Evolutionary conservation across 2,888 invertebrate genomes (phyloP), one percentile per base, ranked within the genome.

Genomic region (Cephus nigrinus): DNA sequence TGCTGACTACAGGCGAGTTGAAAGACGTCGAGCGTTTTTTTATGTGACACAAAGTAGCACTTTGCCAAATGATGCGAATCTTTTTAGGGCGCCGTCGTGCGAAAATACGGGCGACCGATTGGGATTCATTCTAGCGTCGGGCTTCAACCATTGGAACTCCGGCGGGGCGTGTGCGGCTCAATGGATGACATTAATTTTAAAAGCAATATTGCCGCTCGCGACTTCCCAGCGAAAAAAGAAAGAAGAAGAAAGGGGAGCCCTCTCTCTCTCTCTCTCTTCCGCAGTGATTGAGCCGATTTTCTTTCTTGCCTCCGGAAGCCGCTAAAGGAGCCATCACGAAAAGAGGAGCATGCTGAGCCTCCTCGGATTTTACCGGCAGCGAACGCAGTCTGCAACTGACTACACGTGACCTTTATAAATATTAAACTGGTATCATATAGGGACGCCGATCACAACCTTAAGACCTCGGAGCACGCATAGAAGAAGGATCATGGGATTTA

Each of bases 21-120:
- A 88, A 87, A 88, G 87, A 88, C 86, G 86, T 76, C 78, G 86
- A 75, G 80, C 81, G 83, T 86, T 88, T 90, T 90, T 90, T 89
- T 88, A 88, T 86, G 85, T 84, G 90, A 90, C 91, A 90, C 88
- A 90, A 91, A 91, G 90, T 91, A 91, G 91, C 91, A 91, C 91
- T 91, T 90, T 91, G 88, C 89, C 90, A 91, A 91, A 91, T 91
- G 91, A 91, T 88, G 90, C 91, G 90, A 90, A 90, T 89, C 91
- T 90, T 89, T 90, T 87, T 86, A 86, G 85, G 86, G 84, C 81
- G 84, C 80, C 82, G 55, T 75, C 75, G 78, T 76, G 78, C 79
- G 77, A 75, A 76, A 74, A 33, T 4, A 71, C 73, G 69, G n/a
- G 68, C 33, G 33, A 34, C 73, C 82, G 81, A 82, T 79, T 79